phyloP scores from a whole-genome alignment of 2,113 vertebrate genomes.

The Pteronura brasiliensis region DNA sequence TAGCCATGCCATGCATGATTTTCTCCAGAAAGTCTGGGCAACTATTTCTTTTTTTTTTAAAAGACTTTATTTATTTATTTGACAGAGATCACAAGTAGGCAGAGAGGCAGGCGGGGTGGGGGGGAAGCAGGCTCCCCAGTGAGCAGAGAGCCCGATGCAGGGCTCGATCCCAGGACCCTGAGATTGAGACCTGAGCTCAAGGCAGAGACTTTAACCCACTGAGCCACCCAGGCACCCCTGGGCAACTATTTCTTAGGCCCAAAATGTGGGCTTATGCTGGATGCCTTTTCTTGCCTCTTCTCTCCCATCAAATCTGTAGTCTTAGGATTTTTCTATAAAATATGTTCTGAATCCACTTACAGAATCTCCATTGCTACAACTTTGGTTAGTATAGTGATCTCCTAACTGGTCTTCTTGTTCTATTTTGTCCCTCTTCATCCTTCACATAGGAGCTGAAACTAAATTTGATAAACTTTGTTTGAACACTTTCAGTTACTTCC shows the following conservation, averaged over 20 bases:
- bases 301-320: background rate
- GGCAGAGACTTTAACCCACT: no score
- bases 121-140: no score
- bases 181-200: no score
- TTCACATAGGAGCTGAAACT: background rate
- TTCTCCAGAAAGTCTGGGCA: background rate
- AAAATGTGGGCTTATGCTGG: background rate
- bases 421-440: background rate
- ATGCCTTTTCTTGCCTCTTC: background rate
- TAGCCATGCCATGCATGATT: background rate
- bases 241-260: background rate
- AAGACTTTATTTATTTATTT: no score
- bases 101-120: no score
- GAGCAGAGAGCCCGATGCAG: no score
- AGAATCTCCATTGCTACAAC: background rate
- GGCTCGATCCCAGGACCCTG: no score
- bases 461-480: background rate
- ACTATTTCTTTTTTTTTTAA: background rate
- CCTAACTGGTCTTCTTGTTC: background rate
- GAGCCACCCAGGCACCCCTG: no score
- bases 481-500: background rate
- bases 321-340: slow-evolving; percentile 3
- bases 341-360: background rate
- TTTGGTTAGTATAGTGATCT: background rate
- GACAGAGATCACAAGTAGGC: no score